These are phyloP conservation scores for Drosophila willistoni DNA, from an alignment of 1,140 invertebrate genomes.

Conservation along the genomic window DNA sequence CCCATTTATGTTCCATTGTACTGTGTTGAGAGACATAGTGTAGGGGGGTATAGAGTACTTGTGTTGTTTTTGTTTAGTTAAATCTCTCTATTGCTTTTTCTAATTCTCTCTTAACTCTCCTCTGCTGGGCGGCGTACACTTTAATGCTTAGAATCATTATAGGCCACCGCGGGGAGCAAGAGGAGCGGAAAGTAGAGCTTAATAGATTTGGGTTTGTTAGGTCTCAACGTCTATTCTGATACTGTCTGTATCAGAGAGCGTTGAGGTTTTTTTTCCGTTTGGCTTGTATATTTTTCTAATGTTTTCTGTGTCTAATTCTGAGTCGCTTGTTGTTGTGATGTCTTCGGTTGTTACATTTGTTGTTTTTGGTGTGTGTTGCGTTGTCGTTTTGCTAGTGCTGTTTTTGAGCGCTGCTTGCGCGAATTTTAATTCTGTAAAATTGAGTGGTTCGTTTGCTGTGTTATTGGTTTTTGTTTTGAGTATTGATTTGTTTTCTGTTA, in stretches of 20 bases:
- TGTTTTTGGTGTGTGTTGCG: not conserved
- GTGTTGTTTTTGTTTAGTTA: not conserved
- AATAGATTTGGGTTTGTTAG: not conserved
- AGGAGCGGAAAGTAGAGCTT: not conserved
- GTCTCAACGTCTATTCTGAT: conserved; percentile 13
- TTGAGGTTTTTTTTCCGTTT: conserved; percentile 6
- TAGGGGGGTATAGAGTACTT: not conserved
- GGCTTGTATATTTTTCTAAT: not conserved
- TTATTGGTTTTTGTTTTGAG: conserved; percentile 6
- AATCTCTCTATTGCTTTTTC: not conserved
- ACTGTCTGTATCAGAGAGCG: conserved; percentile 2
- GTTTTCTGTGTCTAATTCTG: conserved; percentile 14
- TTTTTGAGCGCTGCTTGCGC: not conserved
- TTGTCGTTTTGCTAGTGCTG: conserved; percentile 2
- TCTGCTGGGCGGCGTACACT: not conserved
- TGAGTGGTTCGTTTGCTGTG: not conserved
- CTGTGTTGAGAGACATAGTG: not conserved
- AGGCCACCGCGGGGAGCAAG: conserved; percentile 2
- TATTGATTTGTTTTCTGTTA: not conserved
- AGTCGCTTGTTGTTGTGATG: conserved; percentile 16
- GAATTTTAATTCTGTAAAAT: conserved; percentile 3
- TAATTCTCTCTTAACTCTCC: not conserved
- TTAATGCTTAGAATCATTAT: conserved; percentile 11
- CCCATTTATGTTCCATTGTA: conserved; percentile 12
- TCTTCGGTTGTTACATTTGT: conserved; percentile 11